phyloP scores from a whole-genome alignment of 2,888 invertebrate genomes.

The Mantis religiosa region DNA sequence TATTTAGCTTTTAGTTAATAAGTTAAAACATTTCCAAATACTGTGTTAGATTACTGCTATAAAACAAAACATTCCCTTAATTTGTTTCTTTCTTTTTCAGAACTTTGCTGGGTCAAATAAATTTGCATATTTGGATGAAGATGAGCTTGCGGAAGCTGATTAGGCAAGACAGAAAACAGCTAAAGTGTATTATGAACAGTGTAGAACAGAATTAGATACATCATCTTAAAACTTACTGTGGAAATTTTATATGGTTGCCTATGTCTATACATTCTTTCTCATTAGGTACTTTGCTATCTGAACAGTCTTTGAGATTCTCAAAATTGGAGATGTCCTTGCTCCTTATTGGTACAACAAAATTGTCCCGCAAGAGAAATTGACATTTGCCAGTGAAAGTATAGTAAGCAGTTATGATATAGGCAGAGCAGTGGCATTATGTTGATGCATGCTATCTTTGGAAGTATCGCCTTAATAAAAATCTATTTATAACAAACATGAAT shows the following conservation, averaged over 20 bases:
- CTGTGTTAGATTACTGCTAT: too few species aligned
- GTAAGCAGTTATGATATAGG: background rate
- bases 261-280: background rate
- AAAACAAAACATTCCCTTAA: background rate
- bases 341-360: background rate
- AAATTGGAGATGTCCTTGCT: background rate
- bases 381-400: background rate
- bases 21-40: background rate
- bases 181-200: background rate
- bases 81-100: slow-evolving; percentile 48
- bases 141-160: slow-evolving; percentile 34
- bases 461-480: background rate
- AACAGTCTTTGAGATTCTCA: background rate
- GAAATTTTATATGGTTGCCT: background rate
- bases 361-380: background rate
- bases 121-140: slow-evolving; percentile 68
- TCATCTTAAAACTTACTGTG: background rate
- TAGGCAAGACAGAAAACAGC: background rate
- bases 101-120: slow-evolving; percentile 73
- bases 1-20: background rate
- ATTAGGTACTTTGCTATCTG: background rate
- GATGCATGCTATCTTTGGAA: background rate
- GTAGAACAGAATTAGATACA: background rate
- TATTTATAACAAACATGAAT: background rate
- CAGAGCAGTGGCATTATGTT: background rate